phyloP scores from a whole-genome alignment of 1,140 invertebrate genomes.

The Hormaphis cornu region DNA sequence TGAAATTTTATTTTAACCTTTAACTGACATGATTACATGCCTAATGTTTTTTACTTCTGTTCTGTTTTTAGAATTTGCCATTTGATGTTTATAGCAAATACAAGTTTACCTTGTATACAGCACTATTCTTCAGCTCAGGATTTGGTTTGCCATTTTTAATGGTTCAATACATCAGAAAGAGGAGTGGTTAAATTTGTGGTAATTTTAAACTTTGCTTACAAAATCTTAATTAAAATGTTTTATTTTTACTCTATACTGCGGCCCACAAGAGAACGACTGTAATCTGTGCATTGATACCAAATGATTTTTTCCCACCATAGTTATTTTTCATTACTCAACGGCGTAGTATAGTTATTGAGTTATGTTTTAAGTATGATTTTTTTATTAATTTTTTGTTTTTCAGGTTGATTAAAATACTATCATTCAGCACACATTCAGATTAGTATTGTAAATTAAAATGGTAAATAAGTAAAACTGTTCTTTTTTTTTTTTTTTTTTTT shows the following conservation, averaged over 20 bases:
- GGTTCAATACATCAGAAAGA: slow-evolving; percentile 3
- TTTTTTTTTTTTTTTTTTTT: too few relatives aligned
- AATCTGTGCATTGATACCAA: too few relatives aligned
- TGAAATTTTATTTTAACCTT: not conserved
- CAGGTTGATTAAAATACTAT: not conserved
- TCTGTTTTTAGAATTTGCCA: slow-evolving; percentile 20
- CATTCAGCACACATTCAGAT: too few relatives aligned
- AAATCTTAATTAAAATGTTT: not conserved
- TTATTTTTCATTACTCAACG: too few relatives aligned
- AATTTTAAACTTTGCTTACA: not conserved
- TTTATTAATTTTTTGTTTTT: not conserved
- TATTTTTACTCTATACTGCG: too few relatives aligned
- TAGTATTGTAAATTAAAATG: too few relatives aligned
- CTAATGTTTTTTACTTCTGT: not conserved
- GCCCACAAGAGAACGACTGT: too few relatives aligned
- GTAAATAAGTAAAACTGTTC: too few relatives aligned
- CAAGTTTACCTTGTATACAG: slow-evolving; percentile 1
- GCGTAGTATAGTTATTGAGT: too few relatives aligned
- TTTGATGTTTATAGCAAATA: slow-evolving; percentile 11
- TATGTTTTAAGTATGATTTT: not conserved
- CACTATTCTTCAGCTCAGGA: slow-evolving; percentile 13
- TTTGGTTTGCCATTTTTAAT: slow-evolving; percentile 21
- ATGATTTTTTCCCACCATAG: too few relatives aligned
- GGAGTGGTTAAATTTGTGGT: slow-evolving; percentile 8
- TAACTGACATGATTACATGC: too few relatives aligned